Conservation (phyloP, 2,113 vertebrate species). For the Labeo catla region DNA sequence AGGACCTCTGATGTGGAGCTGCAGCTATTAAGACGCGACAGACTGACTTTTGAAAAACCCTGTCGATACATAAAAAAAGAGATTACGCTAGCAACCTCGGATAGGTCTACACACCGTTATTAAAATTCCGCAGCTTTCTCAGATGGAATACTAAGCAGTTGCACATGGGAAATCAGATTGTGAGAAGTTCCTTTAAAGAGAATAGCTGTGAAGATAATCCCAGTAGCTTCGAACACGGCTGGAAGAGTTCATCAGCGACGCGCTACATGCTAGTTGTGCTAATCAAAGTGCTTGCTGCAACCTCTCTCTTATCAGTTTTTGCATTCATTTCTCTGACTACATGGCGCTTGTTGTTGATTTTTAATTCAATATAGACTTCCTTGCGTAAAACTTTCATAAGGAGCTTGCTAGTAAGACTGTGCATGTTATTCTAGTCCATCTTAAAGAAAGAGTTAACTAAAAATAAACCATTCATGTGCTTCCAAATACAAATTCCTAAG, state of each 20-base stretch:
- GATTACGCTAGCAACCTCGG: background rate
- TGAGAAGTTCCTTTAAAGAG: constrained; percentile 25
- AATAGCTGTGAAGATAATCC: constrained; percentile 40
- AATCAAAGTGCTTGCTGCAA: constrained; percentile 57
- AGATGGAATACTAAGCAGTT: constrained; percentile 31
- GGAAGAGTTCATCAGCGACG: constrained; percentile 34
- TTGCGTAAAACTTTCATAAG: background rate
- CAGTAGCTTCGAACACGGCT: constrained; percentile 27
- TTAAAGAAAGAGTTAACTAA: background rate
- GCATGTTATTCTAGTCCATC: background rate
- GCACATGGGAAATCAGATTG: constrained; percentile 44
- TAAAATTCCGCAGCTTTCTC: background rate
- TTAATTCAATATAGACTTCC: background rate
- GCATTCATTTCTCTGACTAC: constrained; percentile 51
- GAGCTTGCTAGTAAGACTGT: background rate
- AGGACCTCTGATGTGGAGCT: background rate
- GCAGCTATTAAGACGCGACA: background rate
- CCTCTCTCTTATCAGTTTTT: constrained; percentile 44
- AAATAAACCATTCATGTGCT: background rate
- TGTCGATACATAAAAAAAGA: constrained; percentile 17
- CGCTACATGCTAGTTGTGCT: constrained; percentile 59
- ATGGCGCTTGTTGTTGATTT: background rate
- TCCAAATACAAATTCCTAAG: background rate
- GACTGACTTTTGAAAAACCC: constrained; percentile 6
- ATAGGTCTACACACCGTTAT: constrained; percentile 6